phyloP scores from a whole-genome alignment of 2,113 vertebrate species.

The Picathartes gymnocephalus region DNA sequence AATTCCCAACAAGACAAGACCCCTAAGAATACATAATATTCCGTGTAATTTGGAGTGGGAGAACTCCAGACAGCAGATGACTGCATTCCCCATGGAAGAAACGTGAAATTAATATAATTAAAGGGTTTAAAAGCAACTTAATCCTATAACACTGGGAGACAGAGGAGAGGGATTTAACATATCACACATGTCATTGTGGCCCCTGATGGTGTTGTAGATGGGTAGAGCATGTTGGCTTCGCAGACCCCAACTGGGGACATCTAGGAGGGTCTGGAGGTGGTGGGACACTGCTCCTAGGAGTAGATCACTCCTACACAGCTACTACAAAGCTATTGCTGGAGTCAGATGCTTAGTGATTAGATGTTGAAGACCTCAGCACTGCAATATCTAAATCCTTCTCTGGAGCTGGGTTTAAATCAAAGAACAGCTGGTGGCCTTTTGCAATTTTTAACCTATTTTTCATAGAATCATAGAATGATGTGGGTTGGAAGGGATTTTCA shows the following conservation, averaged over 20 bases:
- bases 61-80: neutral
- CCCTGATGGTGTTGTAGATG: neutral
- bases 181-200: rapidly evolving
- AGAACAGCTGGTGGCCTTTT: neutral
- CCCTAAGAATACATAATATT: neutral
- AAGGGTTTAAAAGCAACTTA: neutral
- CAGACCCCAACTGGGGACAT: neutral
- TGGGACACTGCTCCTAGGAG: neutral
- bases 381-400: neutral
- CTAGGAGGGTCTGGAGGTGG: neutral
- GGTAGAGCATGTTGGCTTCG: neutral
- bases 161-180: neutral
- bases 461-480: neutral
- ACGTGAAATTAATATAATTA: neutral
- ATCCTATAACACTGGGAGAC: neutral
- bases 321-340: neutral
- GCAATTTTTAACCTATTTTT: neutral
- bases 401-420: neutral
- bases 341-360: neutral
- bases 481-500: neutral
- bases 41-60: neutral
- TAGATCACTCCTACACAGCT: neutral
- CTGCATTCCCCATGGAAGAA: neutral
- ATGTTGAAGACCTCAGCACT: neutral
- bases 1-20: neutral